These are phyloP conservation scores for Axis porcinus DNA, from an alignment of 2,113 vertebrate species.

Conservation along the genomic window DNA sequence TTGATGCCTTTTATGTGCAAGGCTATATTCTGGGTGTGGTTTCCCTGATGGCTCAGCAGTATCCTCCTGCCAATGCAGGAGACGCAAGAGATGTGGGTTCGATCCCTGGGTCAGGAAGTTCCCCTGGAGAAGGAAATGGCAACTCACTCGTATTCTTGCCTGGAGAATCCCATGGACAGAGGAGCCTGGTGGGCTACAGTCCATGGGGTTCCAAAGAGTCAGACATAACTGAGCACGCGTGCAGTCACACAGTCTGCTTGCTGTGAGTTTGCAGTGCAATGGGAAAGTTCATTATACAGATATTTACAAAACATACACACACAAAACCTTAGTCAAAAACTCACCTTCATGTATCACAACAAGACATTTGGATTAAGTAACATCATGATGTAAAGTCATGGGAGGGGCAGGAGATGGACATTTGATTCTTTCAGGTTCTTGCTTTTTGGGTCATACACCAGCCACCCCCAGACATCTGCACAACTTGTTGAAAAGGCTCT, in stretches of 20 bases:
- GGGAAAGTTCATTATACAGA: neutral
- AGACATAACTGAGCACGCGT: fast-evolving
- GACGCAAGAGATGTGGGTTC: neutral
- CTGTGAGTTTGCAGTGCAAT: neutral
- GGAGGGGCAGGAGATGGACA: neutral
- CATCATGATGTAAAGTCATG: neutral
- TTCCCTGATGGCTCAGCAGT: neutral
- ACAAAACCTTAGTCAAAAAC: neutral
- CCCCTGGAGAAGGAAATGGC: neutral
- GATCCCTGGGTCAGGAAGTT: neutral
- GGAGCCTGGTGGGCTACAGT: neutral
- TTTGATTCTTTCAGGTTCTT: neutral
- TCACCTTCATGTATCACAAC: neutral
- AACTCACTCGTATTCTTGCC: neutral
- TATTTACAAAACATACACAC: neutral
- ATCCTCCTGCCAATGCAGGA: neutral
- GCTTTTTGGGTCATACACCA: neutral
- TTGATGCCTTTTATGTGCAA: neutral
- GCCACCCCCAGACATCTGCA: neutral
- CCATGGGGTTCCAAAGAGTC: neutral
- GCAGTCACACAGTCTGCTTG: neutral
- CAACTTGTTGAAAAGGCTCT: conserved; percentile 16
- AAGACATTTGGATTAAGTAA: neutral
- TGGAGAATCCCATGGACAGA: neutral
- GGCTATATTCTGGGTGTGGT: neutral